Evolutionary conservation across 2,113 vertebrate genomes (phyloP).

Genomic region (Hemichromis elongatus): DNA sequence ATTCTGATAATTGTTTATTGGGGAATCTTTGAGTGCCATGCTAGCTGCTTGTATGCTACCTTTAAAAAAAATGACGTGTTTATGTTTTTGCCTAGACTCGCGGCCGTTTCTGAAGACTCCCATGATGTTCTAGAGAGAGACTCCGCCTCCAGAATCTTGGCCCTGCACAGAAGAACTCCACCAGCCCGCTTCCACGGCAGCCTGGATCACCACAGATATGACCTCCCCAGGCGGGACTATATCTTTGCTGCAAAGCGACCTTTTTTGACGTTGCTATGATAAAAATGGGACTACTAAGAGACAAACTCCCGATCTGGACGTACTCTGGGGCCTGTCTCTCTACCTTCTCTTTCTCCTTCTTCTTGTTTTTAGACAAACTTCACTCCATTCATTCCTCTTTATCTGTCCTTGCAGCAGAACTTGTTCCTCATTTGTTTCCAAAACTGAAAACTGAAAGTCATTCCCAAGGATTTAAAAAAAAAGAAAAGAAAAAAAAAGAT

Average conservation of each 20-base stretch:
- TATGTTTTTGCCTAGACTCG: slow-evolving; percentile 44
- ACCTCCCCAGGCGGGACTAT: neutral
- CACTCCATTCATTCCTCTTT: slow-evolving; percentile 8
- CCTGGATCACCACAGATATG: neutral
- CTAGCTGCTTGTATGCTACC: neutral
- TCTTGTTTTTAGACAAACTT: slow-evolving; percentile 28
- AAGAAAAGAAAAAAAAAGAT: neutral
- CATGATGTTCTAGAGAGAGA: slow-evolving; percentile 64
- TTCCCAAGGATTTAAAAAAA: neutral
- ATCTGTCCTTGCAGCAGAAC: neutral
- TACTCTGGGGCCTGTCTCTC: neutral
- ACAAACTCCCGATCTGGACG: slow-evolving; percentile 7
- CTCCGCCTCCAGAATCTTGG: neutral
- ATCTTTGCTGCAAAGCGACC: neutral
- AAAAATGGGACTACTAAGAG: slow-evolving; percentile 35
- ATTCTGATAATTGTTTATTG: neutral
- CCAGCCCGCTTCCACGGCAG: slow-evolving; percentile 28
- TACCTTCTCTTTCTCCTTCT: slow-evolving; percentile 7
- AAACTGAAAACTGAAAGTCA: neutral
- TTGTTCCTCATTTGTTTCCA: neutral
- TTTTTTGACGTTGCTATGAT: slow-evolving; percentile 17
- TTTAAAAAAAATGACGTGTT: neutral
- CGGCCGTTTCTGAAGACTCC: slow-evolving; percentile 63
- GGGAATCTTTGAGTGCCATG: neutral
- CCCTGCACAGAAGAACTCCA: slow-evolving; percentile 30